Evolutionary conservation across 2,113 vertebrate genomes (phyloP), one percentile per base, ranked within the genome.

Genomic region (Colistium nudipinnis): DNA sequence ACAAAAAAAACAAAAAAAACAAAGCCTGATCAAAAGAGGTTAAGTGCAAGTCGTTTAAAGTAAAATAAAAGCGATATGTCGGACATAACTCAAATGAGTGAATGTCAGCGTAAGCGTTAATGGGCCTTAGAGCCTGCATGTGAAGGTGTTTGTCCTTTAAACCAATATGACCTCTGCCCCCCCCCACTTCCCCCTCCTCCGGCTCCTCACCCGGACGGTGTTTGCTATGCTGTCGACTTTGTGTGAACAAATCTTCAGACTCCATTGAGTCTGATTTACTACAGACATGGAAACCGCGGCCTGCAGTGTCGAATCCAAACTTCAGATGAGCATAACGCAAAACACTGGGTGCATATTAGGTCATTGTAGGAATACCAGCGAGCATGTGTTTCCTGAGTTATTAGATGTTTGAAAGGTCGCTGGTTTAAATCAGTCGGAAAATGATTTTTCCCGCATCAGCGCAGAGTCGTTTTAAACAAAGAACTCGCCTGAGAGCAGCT

Each of bases 131-230:
- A 53, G 16, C 39, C 1, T 10, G 10, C 16, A 39, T 5, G 12
- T 22, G n/a, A 33, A 27, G 22, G 91, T 92, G 89, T 94, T 93
- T 92, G 92, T 92, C 92, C 90, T 87, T 93, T 89, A 82, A 91
- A 93, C 95, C 93, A 95, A 93, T 90, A 88, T 91, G 90, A 93
- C 91, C 91, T 87, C 25, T 11, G 8, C 19, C 28, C 27, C 31
- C 48, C 9, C n/a, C n/a, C n/a, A n/a, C n/a, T n/a, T n/a, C n/a
- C 30, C 12, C 19, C 39, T 4, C 83, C 22, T n/a, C 20, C 14
- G 81, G 12, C 88, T 90, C 78, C 62, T 75, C 76, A 64, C 72
- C 83, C 78, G 31, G 72, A 88, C 86, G 87, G 59, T 82, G 77
- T 87, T 88, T 80, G 77, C 85, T 73, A 65, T 78, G 73, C 60